Base-by-base conservation (phyloP, 2,888 invertebrate genomes). In the Vannuccia rotundouncinata region DNA sequence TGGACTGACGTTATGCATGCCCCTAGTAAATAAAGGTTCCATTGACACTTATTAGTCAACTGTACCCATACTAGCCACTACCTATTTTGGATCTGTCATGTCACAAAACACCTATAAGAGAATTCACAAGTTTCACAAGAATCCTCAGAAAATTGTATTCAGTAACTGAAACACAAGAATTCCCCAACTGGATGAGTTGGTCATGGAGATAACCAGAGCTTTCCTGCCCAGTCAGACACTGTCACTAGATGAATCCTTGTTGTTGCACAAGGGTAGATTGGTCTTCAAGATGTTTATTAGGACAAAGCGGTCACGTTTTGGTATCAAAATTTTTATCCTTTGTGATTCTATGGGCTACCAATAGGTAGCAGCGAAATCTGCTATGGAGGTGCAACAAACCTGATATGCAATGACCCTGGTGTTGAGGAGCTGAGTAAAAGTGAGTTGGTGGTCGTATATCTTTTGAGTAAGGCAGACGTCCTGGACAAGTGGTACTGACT, bases 401-500 rank as follows among this genome's bases (percentile, higher is more conserved):
- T 66, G 28, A 2, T 10, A 13, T 75, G 75, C 29, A 29, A 75
- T 29, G 75, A 75, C 29, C 75, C 29, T 31, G 28, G 30, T 31
- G 17, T 75, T 29, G 28, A 75, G 29, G 31, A 29, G 5, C 31
- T 75, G 10, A 10, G 5, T 31, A 75, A 75, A 29, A 75, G 75
- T 75, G 75, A 75, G 30, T 10, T 75, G 5, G 75, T 75, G 5
- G 30, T 75, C 17, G 75, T 75, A 27, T 29, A 13, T 17, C 75
- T 75, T 29, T 29, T 75, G 28, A 10, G 5, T 5, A 75, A 75
- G 31, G 75, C 75, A 75, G 17, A 31, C 25, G 29, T 75, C 25
- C 75, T 75, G 5, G 75, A 75, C 75, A 75, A 75, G 25, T 27
- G 75, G 28, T 75, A 75, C 31, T 29, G 30, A 75, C 75, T 27